Evolutionary conservation across 2,888 invertebrate genomes (phyloP).

Genomic region (Caenorhabditis sulstoni): DNA sequence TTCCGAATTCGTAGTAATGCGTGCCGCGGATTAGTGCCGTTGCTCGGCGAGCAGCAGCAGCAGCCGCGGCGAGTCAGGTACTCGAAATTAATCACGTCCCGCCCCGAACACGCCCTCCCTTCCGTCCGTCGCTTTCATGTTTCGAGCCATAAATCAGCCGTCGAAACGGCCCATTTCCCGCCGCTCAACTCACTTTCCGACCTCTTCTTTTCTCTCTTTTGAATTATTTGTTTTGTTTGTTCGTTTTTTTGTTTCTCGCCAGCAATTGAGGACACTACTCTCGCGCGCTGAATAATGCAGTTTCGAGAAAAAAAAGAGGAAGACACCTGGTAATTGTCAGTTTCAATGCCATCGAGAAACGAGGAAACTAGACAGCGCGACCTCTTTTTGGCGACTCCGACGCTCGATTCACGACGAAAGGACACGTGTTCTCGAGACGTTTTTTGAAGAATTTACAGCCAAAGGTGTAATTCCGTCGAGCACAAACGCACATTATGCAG

Average conservation of each 20-base stretch:
- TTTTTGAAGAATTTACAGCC: too few species aligned
- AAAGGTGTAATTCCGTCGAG: too few species aligned
- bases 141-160: slow-evolving; percentile 37
- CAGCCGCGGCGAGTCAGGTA: too few species aligned
- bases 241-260: slow-evolving; percentile 11
- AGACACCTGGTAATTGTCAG: slow-evolving; percentile 45
- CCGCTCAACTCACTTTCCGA: background rate
- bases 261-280: slow-evolving; percentile 37
- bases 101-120: background rate
- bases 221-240: slow-evolving; percentile 23
- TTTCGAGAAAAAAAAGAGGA: background rate
- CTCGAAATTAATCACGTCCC: slow-evolving; percentile 31
- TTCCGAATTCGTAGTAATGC: slow-evolving; percentile 25
- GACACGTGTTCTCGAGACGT: slow-evolving; percentile 4
- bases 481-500: too few species aligned
- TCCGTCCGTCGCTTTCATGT: slow-evolving; percentile 22
- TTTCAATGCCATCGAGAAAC: slow-evolving; percentile 36
- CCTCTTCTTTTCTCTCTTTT: background rate
- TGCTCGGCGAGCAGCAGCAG: too few species aligned
- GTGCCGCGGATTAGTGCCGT: slow-evolving; percentile 2
- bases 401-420: slow-evolving; percentile 18
- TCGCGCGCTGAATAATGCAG: slow-evolving; percentile 10
- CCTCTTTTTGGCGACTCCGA: background rate
- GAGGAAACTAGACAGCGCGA: slow-evolving; percentile 18
- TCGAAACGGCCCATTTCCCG: slow-evolving; percentile 6